These are phyloP conservation scores for Drosophila anomelani DNA, from an alignment of 2,888 invertebrate species.

Conservation along the genomic window DNA sequence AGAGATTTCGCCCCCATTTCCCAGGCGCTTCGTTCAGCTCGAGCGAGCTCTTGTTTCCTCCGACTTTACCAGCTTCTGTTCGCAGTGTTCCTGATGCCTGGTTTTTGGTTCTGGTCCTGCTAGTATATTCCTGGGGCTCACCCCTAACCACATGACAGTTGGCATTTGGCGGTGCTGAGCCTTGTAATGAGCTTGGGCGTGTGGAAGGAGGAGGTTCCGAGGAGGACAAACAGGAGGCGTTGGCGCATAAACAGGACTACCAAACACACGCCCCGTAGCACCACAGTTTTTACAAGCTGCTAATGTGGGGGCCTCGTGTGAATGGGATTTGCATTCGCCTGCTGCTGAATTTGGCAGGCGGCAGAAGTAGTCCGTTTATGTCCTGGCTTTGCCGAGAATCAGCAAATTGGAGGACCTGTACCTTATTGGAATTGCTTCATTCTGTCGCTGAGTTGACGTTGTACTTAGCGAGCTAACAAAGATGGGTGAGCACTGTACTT, in stretches of 20 bases:
- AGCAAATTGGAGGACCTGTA: constrained; percentile 25
- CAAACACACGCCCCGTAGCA: constrained; percentile 35
- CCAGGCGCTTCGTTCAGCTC: constrained; percentile 28
- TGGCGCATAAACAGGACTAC: constrained; percentile 45
- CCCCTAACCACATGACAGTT: constrained; percentile 53
- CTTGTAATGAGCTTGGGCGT: constrained; percentile 57
- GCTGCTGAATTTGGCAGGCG: constrained; percentile 33
- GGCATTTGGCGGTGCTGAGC: constrained; percentile 59
- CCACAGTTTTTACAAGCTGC: constrained; percentile 70
- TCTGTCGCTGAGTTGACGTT: constrained; percentile 12
- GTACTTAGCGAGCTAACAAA: constrained; percentile 15
- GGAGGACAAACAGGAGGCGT: constrained; percentile 41
- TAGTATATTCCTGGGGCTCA: constrained; percentile 4
- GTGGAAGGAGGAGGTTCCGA: constrained; percentile 4
- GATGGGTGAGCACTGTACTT: constrained; percentile 10
- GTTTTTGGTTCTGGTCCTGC: constrained; percentile 11
- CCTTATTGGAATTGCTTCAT: constrained; percentile 36
- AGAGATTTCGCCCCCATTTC: constrained; percentile 19
- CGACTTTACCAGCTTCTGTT: neutral
- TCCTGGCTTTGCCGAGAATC: constrained; percentile 30
- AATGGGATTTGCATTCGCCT: constrained; percentile 46
- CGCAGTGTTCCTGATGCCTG: constrained; percentile 41
- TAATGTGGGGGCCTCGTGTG: constrained; percentile 60
- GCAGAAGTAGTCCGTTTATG: constrained; percentile 38
- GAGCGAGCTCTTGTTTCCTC: neutral